Evolutionary conservation across 2,888 invertebrate species (phyloP), one percentile per base, ranked within the genome.

Genomic region (Ryuthela nishihirai): DNA sequence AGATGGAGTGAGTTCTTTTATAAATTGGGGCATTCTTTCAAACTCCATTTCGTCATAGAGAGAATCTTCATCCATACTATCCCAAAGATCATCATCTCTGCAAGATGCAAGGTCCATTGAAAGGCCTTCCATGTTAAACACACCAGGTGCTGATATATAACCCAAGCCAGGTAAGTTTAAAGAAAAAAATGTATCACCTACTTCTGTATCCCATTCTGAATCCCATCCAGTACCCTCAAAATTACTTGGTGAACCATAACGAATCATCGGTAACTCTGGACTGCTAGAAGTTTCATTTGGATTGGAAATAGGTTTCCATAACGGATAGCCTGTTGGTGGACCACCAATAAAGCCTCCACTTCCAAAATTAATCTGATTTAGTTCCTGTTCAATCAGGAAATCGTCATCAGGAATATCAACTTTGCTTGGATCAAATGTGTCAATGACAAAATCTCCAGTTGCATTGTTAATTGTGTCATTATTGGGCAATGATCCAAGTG

Each of bases 181-280:
- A 12, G 49, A 34, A 47, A 50, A 48, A 24, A 39, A 21, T 3
- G 41, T 58, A 26, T 65, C 55, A 7, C 36, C 42, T 23, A 55
- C 53, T 46, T 62, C 59, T 23, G 53, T 48, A 50, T 63, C 59
- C 58, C 59, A 64, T 38, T 67, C 67, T 6, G 66, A 56, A 50
- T 65, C 67, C 68, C 69, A 69, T 12, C 66, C 68, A 15, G 63
- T 65, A 34, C 49, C 56, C 47, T 70, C 70, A 61, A 70, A 70
- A 40, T 69, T 68, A 29, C 69, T 69, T 0, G 70, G 70, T 3
- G 69, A 69, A 6, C 70, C 69, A 36, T 66, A 66, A 4, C 69
- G 60, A 35, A 64, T 34, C 7, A 17, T 10, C 10, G 24, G 20
- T 10, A 39, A 54, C 7, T 18, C 36, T 41, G 40, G 21, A 7